Evolutionary conservation across 2,888 invertebrate genomes (phyloP), one percentile per base, ranked within the genome.

Genomic region (Aethes cnicana): DNA sequence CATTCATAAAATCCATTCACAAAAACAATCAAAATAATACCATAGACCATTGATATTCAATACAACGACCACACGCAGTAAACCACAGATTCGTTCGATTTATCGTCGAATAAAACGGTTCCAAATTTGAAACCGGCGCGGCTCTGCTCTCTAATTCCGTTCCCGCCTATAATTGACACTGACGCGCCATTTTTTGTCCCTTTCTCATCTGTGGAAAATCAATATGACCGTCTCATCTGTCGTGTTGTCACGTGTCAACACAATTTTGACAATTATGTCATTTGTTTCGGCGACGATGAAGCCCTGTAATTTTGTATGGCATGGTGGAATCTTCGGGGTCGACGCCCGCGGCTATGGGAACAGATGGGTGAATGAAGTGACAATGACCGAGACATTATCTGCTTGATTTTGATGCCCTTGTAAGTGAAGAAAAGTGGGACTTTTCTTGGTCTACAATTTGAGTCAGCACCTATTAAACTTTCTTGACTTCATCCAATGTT

Each of bases 221-320:
- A 37, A 55, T 76, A 63, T 57, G 8, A 56, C 56, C 47, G 59
- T 86, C 83, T 73, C 75, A 62, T 35, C 80, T 46, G 48, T 62
- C 69, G 65, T 67, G 68, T 68, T 86, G 86, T 88, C 89, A 89
- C 89, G 89, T 89, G 81, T 85, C 86, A 85, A 78, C 76, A 82
- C 71, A 86, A 88, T 88, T 89, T 88, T 81, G 89, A 88, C 89
- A 88, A 89, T 89, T 89, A 89, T 89, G 89, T 89, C 89, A 88
- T 89, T 88, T 86, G 86, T 88, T 88, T 85, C 82, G 81, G 80
- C 83, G 86, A 84, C 83, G 83, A 82, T 82, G 84, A 66, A 63
- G 74, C 78, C 73, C 81, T 82, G 75, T 88, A 86, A 88, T 89
- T 88, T 87, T 75, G 84, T 84, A 71, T 81, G 77, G 77, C 77